Conservation (phyloP, 2,888 invertebrate species). For the Oscheius sp. region DNA sequence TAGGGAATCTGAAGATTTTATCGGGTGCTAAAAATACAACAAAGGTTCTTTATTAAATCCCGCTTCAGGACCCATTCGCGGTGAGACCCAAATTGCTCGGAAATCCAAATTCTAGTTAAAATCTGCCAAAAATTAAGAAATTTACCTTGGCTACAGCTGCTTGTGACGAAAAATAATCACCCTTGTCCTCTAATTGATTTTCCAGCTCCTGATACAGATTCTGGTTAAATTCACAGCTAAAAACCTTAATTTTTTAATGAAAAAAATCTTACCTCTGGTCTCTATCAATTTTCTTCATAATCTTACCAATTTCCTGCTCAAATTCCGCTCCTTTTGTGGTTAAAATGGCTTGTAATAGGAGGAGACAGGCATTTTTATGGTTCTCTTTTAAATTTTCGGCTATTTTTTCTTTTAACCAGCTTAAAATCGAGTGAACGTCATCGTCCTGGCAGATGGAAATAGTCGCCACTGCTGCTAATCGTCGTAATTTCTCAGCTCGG, state of each 20-base stretch:
- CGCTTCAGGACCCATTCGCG: no score
- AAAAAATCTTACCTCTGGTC: not conserved
- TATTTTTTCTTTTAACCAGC: not conserved
- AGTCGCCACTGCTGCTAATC: conserved; percentile 60
- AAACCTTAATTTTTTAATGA: not conserved
- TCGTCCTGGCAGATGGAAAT: conserved; percentile 53
- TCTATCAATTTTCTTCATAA: not conserved
- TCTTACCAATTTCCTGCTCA: not conserved
- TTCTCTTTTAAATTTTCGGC: not conserved
- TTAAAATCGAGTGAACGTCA: conserved; percentile 12
- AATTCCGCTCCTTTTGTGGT: not conserved
- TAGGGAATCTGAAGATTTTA: no score
- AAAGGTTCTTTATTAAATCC: no score
- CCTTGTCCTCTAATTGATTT: conserved; percentile 1
- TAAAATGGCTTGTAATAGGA: conserved; percentile 2
- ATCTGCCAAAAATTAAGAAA: not conserved
- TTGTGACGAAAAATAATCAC: not conserved
- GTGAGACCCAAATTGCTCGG: no score
- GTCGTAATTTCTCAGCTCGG: conserved; percentile 54
- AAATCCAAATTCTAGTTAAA: no score
- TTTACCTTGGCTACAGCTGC: not conserved
- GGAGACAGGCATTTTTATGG: conserved; percentile 4
- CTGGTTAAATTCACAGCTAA: conserved; percentile 20
- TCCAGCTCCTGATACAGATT: conserved; percentile 6
- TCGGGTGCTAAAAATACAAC: no score